A percentile compares a stretch with the other conserved stretches of the same genome.
Conservation (phyloP, 2,888 invertebrate species). For the Auanema sp. region DNA sequence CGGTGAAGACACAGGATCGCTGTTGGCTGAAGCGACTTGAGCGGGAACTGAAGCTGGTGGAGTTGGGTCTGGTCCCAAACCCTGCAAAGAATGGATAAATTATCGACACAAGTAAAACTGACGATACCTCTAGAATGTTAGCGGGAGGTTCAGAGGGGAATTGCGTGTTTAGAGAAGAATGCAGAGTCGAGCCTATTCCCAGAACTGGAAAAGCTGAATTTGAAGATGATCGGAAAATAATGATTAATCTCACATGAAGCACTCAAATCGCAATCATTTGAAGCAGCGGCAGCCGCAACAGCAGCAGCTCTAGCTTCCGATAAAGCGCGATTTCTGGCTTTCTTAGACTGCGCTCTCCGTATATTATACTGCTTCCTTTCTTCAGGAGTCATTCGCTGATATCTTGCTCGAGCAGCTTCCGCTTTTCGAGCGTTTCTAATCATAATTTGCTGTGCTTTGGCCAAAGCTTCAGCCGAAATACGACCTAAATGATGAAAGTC, state of each 20-base stretch:
- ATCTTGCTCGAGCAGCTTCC: constrained; percentile 37
- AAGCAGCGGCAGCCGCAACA: neutral
- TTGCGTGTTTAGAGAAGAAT: neutral
- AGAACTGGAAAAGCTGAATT: constrained; percentile 3
- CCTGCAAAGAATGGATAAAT: no score
- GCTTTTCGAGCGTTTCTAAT: constrained; percentile 45
- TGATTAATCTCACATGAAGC: no score
- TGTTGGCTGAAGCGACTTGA: constrained; percentile 1
- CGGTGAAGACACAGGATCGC: neutral
- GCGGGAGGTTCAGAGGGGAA: constrained; percentile 17
- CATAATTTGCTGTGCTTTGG: constrained; percentile 47
- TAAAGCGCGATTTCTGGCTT: neutral
- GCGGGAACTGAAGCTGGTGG: neutral
- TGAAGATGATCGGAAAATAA: neutral
- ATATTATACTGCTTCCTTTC: constrained; percentile 33
- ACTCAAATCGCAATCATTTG: no score
- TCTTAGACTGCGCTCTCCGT: constrained; percentile 21
- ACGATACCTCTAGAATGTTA: constrained; percentile 13
- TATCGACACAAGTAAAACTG: no score
- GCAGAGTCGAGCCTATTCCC: constrained; percentile 1
- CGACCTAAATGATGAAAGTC: constrained; percentile 17
- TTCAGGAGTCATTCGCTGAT: constrained; percentile 41
- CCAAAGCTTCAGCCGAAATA: constrained; percentile 36
- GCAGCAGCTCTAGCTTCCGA: neutral
- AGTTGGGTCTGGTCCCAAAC: neutral